Conservation (phyloP, 2,797 vertebrate genomes). For the Muraenolepis orangiensis region DNA sequence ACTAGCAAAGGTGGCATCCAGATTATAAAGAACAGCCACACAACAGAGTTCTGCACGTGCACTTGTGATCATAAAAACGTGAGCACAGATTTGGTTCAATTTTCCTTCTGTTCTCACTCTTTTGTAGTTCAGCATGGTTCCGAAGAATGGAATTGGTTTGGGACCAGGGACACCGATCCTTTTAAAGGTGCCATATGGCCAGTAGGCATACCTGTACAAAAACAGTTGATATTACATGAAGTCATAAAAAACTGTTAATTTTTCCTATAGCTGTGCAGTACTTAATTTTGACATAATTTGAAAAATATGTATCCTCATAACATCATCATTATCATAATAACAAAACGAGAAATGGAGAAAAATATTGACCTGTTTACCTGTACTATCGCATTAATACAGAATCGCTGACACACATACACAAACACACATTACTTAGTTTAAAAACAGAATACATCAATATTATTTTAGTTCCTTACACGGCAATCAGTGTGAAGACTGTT, state of each 20-base stretch:
- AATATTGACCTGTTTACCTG: background rate
- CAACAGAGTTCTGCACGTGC: background rate
- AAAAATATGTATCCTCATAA: background rate
- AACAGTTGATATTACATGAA: background rate
- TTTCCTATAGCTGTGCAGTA: too few species aligned
- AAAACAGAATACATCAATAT: background rate
- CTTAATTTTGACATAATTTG: background rate
- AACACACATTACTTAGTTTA: background rate
- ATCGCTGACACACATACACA: slow-evolving; percentile 8
- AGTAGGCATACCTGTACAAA: slow-evolving; percentile 52
- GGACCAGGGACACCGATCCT: slow-evolving; percentile 59
- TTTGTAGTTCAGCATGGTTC: slow-evolving; percentile 56
- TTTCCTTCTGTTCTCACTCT: slow-evolving; percentile 39
- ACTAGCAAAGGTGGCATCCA: background rate
- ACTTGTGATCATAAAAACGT: background rate
- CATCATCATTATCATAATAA: background rate
- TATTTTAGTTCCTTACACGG: slow-evolving; percentile 48
- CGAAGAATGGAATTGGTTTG: slow-evolving; percentile 51
- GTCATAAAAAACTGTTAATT: background rate
- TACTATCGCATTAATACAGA: background rate
- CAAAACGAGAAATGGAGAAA: background rate
- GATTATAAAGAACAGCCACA: background rate
- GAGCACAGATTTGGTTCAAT: background rate
- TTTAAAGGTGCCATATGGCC: slow-evolving; percentile 50
- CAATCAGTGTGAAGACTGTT: slow-evolving; percentile 49